Conservation (phyloP, 2,113 vertebrate genomes). For the Morone saxatilis region DNA sequence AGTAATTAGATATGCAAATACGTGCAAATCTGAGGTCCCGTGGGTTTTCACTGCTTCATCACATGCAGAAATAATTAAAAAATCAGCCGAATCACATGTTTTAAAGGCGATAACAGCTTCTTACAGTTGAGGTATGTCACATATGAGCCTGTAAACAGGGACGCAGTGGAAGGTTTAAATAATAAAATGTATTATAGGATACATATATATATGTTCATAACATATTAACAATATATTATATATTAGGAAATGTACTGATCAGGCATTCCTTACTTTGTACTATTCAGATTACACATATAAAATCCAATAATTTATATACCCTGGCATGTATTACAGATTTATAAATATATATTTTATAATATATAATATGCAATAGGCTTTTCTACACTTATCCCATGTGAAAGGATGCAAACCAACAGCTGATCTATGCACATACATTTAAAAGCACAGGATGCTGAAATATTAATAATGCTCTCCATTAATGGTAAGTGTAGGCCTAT, state of each 20-base stretch:
- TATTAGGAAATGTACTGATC: background rate
- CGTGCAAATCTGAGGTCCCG: constrained; percentile 48
- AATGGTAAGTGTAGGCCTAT: background rate
- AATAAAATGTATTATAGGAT: too few species aligned
- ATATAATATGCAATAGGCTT: background rate
- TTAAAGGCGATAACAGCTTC: background rate
- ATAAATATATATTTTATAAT: too few species aligned
- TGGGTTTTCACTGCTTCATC: constrained; percentile 14
- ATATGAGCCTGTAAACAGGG: background rate
- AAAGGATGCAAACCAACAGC: background rate
- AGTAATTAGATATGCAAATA: constrained; percentile 39
- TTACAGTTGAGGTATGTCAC: background rate
- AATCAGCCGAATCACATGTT: constrained; percentile 21
- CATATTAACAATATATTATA: background rate
- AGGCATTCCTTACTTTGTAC: background rate
- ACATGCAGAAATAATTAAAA: background rate
- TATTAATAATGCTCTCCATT: background rate
- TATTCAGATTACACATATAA: background rate
- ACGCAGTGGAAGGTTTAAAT: too few species aligned
- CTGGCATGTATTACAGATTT: too few species aligned
- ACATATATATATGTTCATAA: background rate
- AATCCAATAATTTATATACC: background rate
- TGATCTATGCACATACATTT: background rate
- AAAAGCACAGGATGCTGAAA: background rate
- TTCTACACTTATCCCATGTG: background rate